Evolutionary conservation across 2,888 invertebrate genomes (phyloP), one percentile per base, ranked within the genome.

Genomic region (Coelinius sp.): DNA sequence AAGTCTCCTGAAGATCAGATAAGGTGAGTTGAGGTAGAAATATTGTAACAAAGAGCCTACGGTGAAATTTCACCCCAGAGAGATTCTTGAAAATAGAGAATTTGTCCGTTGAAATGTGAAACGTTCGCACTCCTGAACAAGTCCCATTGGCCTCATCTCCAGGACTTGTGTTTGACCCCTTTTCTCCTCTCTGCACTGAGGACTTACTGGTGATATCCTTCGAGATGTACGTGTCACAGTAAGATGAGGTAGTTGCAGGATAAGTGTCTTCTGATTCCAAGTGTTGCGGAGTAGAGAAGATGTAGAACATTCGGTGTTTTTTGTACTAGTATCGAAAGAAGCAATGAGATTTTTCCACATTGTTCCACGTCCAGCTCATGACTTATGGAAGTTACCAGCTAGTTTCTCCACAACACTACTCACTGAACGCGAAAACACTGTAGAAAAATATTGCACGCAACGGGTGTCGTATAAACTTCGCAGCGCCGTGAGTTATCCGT

Each of bases 101-200:
- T 27, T 20, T 65, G 22, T 8, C 25, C 22, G 65, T 44, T 44
- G 41, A 70, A 70, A 66, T 62, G 49, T 71, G 20, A 71, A 71
- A 25, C 62, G 14, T 17, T 49, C 17, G 62, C 62, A 63, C 71
- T 67, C 52, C 49, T 41, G 72, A 67, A 71, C 73, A 75, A 76
- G 73, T 76, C 73, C 73, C 76, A 73, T 70, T 68, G 75, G 73
- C 64, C 64, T 75, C 75, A 66, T 75, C 59, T 59, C 31, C 31
- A 20, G 31, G 17, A 35, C 31, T 59, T 3, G 35, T 3, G 4
- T 6, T 31, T 6, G 8, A 31, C 31, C 31, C 31, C 46, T 8
- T 20, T 49, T 20, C 5, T 17, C 17, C 17, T 49, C 46, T 8
- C 72, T 70, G 24, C 63, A 65, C 56, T 66, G 56, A 62, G 49